Evolutionary conservation across 2,113 vertebrate genomes (phyloP), one percentile per base, ranked within the genome.

Genomic region (Phoenicopterus ruber): DNA sequence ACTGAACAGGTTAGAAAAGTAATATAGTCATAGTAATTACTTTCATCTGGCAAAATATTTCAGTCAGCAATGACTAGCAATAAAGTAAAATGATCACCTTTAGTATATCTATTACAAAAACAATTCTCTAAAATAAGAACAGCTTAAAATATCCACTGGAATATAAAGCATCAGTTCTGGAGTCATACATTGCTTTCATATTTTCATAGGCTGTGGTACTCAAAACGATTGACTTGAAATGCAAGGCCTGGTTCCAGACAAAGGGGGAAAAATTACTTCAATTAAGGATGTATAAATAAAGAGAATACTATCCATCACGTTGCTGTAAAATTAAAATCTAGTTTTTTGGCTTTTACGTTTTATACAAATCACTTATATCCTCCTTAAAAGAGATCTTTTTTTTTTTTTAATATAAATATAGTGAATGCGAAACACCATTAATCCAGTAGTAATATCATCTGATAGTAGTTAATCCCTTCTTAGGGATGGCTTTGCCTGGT

Each of bases 391-490:
- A 96, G 83, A 69, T 70, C 9, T 86, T 28, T 31, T n/a, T 78
- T 71, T 58, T 78, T 82, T 82, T 86, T 77, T 76, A 73, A 88
- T 61, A 76, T 93, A 98, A 98, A 98, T 97, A 97, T 83, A 97
- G 95, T 97, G 95, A 97, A 98, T 97, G 74, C 4, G 24, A 97
- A 98, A 98, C 95, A 97, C 95, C 84, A 97, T 97, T 98, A 98
- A 98, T 98, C 97, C 98, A 96, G 96, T 95, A 88, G 81, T 98
- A 98, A 98, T 98, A 98, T 98, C 97, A 98, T 98, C 98, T 98
- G 98, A 98, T 98, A 98, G 94, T 52, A 94, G 96, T 89, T 98
- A 98, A 98, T 98, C 98, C 97, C 95, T 98, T 98, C 97, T 98
- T 98, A 98, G 96, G 94, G 83, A 92, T 83, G 95, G 97, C 94